Evolutionary conservation across 2,113 vertebrate species (phyloP).

Genomic region (Rynchops niger): DNA sequence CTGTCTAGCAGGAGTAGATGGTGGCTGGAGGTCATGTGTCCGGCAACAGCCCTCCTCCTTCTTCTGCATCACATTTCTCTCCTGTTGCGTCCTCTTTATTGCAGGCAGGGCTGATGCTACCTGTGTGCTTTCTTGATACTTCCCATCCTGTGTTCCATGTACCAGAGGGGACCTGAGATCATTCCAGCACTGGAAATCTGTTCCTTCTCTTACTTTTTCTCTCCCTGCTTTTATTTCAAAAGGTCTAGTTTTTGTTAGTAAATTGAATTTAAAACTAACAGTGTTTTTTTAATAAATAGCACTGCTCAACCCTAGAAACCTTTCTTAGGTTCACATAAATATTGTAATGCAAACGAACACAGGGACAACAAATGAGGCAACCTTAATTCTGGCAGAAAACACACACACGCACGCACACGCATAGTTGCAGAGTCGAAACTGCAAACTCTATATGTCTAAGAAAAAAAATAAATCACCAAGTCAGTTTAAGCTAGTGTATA

Average conservation of each 20-base stretch:
- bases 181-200: background rate
- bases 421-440: background rate
- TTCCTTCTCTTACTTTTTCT: background rate
- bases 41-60: background rate
- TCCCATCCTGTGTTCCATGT: background rate
- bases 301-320: background rate
- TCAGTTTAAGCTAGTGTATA: background rate
- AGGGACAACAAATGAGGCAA: background rate
- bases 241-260: background rate
- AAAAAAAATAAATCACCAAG: background rate
- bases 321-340: background rate
- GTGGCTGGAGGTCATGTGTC: background rate
- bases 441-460: background rate
- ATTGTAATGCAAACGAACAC: background rate
- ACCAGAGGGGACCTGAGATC: background rate
- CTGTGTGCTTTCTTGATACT: background rate
- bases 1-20: background rate
- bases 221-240: background rate
- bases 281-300: background rate
- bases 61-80: background rate
- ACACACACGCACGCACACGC: background rate
- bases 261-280: background rate
- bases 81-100: background rate
- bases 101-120: background rate
- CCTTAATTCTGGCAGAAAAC: background rate